A percentile compares a stretch with the other conserved stretches of the same genome.
phyloP scores from a whole-genome alignment of 2,888 invertebrate genomes.

The Oligia strigilis region DNA sequence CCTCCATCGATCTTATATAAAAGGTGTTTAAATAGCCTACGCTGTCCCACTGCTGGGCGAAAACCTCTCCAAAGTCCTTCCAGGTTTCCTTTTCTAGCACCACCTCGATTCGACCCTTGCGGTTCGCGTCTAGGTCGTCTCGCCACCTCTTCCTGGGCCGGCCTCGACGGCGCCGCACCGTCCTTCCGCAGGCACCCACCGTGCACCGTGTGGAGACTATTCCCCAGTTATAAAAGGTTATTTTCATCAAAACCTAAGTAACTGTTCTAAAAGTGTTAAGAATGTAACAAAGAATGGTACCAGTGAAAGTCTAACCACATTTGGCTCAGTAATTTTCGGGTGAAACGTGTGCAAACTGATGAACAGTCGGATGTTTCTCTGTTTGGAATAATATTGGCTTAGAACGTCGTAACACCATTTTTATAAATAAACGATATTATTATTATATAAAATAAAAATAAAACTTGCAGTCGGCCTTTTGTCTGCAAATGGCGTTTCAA shows the following conservation, averaged over 20 bases:
- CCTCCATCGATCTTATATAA: not conserved
- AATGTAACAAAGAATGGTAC: constrained; percentile 25
- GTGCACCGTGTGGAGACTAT: not conserved
- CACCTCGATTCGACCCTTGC: not conserved
- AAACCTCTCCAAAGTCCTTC: not conserved
- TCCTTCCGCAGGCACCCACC: not conserved
- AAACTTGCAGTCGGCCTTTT: not conserved
- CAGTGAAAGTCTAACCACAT: constrained; percentile 43
- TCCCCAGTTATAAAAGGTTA: not conserved
- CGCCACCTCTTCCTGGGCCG: not conserved
- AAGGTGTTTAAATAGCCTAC: not conserved
- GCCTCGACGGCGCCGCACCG: not conserved
- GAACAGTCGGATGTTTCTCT: constrained; percentile 2
- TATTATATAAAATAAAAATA: too few species aligned
- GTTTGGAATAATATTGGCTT: constrained; percentile 2
- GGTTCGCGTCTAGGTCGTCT: not conserved
- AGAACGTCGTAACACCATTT: not conserved
- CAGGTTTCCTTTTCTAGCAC: not conserved
- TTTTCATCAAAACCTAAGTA: not conserved
- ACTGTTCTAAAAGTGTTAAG: constrained; percentile 29
- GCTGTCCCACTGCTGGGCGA: not conserved
- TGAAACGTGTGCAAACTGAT: constrained; percentile 32
- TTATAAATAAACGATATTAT: too few species aligned
- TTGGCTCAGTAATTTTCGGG: constrained; percentile 43
- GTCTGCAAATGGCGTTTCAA: not conserved